phyloP scores from a whole-genome alignment of 2,797 vertebrate species.

The Acanthornis magna region DNA sequence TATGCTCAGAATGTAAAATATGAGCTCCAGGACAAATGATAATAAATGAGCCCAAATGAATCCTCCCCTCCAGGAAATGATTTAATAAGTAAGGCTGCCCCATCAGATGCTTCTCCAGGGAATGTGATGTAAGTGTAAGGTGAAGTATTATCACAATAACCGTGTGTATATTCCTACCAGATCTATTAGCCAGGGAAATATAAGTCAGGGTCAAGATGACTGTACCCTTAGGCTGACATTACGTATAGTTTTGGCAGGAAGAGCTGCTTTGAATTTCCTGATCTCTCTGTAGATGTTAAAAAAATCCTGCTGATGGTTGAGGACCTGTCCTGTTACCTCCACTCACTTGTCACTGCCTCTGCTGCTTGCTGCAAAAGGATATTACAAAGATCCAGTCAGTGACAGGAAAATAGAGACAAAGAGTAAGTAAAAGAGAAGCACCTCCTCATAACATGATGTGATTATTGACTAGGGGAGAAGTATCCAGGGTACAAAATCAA shows the following conservation, averaged over 20 bases:
- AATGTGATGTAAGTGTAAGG: conserved; percentile 59
- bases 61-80: conserved; percentile 35
- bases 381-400: neutral
- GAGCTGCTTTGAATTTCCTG: neutral
- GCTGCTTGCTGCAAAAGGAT: neutral
- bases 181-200: neutral
- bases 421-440: neutral
- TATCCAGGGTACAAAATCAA: neutral
- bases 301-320: neutral
- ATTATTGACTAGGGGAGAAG: neutral
- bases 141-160: conserved; percentile 31
- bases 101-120: neutral
- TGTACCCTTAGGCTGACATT: neutral
- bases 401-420: neutral
- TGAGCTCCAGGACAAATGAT: conserved; percentile 2
- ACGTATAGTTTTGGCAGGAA: neutral
- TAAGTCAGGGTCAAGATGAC: neutral
- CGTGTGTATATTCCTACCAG: neutral
- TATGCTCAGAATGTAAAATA: neutral
- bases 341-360: neutral
- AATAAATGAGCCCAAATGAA: conserved; percentile 34
- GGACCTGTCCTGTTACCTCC: neutral
- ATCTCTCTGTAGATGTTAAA: conserved; percentile 6
- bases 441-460: neutral
- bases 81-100: conserved; percentile 8